Evolutionary conservation across 1,140 invertebrate genomes (phyloP).

Genomic region (Anadara kagoshimensis): DNA sequence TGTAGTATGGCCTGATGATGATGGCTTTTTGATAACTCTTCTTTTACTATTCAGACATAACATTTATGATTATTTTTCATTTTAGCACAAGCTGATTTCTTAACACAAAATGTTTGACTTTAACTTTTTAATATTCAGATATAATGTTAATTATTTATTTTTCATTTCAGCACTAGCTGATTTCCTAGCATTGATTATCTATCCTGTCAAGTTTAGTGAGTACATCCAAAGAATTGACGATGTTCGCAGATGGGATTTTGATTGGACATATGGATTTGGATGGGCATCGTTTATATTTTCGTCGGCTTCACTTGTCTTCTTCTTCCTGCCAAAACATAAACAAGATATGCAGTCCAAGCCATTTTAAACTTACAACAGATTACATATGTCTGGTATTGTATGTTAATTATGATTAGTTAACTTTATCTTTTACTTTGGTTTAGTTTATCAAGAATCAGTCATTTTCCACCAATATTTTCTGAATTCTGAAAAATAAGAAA

Average conservation of each 20-base stretch:
- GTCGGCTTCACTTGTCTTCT: slow-evolving; percentile 37
- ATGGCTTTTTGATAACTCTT: too few relatives aligned
- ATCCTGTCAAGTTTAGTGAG: slow-evolving; percentile 49
- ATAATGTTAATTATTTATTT: background rate
- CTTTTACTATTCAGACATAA: background rate
- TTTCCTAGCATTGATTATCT: slow-evolving; percentile 44
- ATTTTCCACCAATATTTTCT: too few relatives aligned
- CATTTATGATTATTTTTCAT: too few relatives aligned
- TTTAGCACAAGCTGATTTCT: slow-evolving; percentile 7
- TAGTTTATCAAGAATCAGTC: too few relatives aligned
- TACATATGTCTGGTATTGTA: too few relatives aligned
- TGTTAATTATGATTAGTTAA: too few relatives aligned
- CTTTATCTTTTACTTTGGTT: too few relatives aligned
- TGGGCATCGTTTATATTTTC: slow-evolving; percentile 55
- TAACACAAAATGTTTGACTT: background rate
- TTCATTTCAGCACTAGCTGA: slow-evolving; percentile 43
- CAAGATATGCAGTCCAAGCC: slow-evolving; percentile 20
- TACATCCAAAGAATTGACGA: slow-evolving; percentile 32
- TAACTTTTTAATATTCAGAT: background rate
- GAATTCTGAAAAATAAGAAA: too few relatives aligned
- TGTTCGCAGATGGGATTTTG: slow-evolving; percentile 51
- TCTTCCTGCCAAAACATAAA: slow-evolving; percentile 37
- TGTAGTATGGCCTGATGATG: too few relatives aligned
- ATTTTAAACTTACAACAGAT: slow-evolving; percentile 15
- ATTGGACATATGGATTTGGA: slow-evolving; percentile 54